Evolutionary conservation across 2,888 invertebrate genomes (phyloP), one percentile per base, ranked within the genome.

Genomic region (Odontomyia ornata): DNA sequence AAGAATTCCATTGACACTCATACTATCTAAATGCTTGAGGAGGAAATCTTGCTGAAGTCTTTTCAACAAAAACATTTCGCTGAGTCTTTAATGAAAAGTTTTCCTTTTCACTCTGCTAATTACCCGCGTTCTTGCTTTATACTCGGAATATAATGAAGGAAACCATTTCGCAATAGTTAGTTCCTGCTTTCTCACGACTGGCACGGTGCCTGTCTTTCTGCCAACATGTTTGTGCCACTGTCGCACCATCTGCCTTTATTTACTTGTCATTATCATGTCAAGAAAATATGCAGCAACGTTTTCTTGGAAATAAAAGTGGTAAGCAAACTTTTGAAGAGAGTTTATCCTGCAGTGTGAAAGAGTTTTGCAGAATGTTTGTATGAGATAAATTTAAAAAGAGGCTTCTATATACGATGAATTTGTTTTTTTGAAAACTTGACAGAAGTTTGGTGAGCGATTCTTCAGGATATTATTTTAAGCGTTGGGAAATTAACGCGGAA

Each of bases 231-330:
- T 15, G 15, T 15, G 47, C 25, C 69, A 46, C 25, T 69, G 69
- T 69, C 69, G 69, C 69, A 69, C 69, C 69, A 69, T 69, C 69
- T 69, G 69, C 46, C 30, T 73, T 57, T 73, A 57, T 73, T 73
- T 73, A 57, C 73, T 57, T 57, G 73, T 73, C 73, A 73, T 73
- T 73, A 73, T 73, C 57, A 60, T 73, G 73, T 73, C 73, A 73
- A 11, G 57, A 73, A 73, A 73, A 60, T 60, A 57, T 73, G 73
- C 73, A 60, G 25, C 46, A 18, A 18, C 36, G n/a, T 30, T 57
- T 43, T 36, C 27, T n/a, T 52, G 27, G 36, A 36, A 60, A 73
- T 27, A 73, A 60, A 57, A 73, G 73, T 73, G 73, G 57, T 57
- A 60, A 36, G 52, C 57, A 73, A 73, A 73, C 60, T 73, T 73